Conservation (phyloP, 2,888 invertebrate genomes). For the Flexamia atlantica region DNA sequence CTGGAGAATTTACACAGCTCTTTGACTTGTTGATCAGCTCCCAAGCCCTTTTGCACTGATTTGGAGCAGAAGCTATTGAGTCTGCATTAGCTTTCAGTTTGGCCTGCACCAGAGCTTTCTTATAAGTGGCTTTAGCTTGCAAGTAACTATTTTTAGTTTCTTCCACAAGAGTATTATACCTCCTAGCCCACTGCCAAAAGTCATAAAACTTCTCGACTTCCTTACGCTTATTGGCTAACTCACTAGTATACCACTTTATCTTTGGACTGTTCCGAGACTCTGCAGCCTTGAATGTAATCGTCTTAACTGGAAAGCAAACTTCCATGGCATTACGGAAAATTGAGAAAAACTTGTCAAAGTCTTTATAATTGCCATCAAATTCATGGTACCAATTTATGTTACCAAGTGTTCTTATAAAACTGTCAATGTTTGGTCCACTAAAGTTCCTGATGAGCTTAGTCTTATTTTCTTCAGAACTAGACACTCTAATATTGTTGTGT, state of each 20-base stretch:
- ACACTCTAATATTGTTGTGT: too few species aligned
- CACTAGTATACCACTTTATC: not conserved
- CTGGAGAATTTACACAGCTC: not conserved
- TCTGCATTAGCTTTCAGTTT: conserved; percentile 23
- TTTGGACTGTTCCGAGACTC: not conserved
- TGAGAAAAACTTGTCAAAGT: too few species aligned
- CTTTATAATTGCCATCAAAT: too few species aligned
- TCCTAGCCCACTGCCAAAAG: conserved; percentile 24
- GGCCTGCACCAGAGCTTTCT: conserved; percentile 1
- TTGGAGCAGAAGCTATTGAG: not conserved
- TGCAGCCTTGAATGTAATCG: too few species aligned
- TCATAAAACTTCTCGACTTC: conserved; percentile 6
- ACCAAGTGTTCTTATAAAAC: too few species aligned
- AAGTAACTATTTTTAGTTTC: not conserved
- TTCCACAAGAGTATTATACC: not conserved
- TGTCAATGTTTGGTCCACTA: too few species aligned
- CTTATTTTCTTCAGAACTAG: too few species aligned
- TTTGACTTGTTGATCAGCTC: conserved; percentile 23
- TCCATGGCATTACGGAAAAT: too few species aligned
- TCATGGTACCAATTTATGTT: too few species aligned
- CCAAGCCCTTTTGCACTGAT: conserved; percentile 21
- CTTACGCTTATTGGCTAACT: not conserved
- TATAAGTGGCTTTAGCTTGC: conserved; percentile 20
- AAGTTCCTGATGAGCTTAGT: too few species aligned
- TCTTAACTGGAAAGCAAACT: too few species aligned